Percentiles rank a stretch among this genome's conserved stretches.
Evolutionary conservation across 2,888 invertebrate species (phyloP).

Genomic region (Epistrophe grossulariae): DNA sequence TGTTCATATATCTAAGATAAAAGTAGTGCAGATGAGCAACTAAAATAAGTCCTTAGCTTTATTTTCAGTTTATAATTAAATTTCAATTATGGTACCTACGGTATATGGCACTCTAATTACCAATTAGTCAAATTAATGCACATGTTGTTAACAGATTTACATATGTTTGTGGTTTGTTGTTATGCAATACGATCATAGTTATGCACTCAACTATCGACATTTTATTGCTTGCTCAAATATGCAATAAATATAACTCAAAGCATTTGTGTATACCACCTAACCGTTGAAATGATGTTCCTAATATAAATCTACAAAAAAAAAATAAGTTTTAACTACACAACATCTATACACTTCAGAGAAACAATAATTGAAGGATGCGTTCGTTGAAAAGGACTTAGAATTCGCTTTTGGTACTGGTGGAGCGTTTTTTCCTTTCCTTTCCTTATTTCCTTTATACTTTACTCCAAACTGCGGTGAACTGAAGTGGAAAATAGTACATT

Average conservation of each 20-base stretch:
- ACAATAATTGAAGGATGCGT: constrained; percentile 9
- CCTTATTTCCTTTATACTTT: not conserved
- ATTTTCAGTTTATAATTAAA: too few relatives aligned
- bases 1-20: too few relatives aligned
- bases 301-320: not conserved
- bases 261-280: not conserved
- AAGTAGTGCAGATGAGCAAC: too few relatives aligned
- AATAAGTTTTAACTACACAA: too few relatives aligned
- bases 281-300: not conserved
- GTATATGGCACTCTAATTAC: not conserved
- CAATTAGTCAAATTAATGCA: not conserved
- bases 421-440: not conserved
- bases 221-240: not conserved
- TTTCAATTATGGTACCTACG: too few relatives aligned
- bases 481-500: constrained; percentile 4
- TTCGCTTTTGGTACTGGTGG: not conserved
- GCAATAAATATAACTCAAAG: constrained; percentile 1
- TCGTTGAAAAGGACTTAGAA: not conserved
- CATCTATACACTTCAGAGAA: not conserved
- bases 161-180: not conserved
- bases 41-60: too few relatives aligned
- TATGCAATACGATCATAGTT: not conserved
- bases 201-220: too few relatives aligned
- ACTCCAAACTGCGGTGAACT: not conserved
- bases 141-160: not conserved